Conservation (phyloP, 2,888 invertebrate genomes). For the Plebejus melissa region DNA sequence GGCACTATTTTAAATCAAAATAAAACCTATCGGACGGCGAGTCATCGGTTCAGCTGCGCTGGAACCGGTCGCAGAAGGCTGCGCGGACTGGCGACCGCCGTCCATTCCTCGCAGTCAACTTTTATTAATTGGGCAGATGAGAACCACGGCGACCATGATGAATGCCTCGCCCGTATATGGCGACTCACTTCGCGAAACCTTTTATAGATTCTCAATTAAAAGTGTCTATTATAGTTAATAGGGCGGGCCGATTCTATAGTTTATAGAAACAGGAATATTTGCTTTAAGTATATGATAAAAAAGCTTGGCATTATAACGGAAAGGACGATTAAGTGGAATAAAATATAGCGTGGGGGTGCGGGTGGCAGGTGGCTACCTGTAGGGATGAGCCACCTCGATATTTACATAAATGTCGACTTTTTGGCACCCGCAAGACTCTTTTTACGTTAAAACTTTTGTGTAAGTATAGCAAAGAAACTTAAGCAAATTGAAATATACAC, state of each 20-base stretch:
- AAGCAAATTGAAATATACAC: not conserved
- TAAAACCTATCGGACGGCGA: conserved; percentile 62
- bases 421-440: not conserved
- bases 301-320: conserved; percentile 77
- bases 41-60: conserved; percentile 66
- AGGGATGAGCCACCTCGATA: conserved; percentile 50
- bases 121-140: conserved; percentile 80
- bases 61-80: conserved; percentile 62
- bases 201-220: conserved; percentile 79
- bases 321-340: conserved; percentile 78
- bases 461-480: not conserved
- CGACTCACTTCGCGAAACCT: conserved; percentile 72
- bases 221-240: conserved; percentile 77
- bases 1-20: conserved; percentile 62
- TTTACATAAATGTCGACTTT: conserved; percentile 33
- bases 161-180: conserved; percentile 73
- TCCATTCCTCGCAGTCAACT: conserved; percentile 73
- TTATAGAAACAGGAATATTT: conserved; percentile 75
- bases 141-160: conserved; percentile 73
- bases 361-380: conserved; percentile 70
- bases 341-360: conserved; percentile 77
- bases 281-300: conserved; percentile 72
- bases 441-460: too few relatives aligned
- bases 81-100: conserved; percentile 48
- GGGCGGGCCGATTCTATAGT: conserved; percentile 63